A percentile compares a stretch with the other conserved stretches of the same genome.
Conservation (phyloP, 2,888 invertebrate genomes). For the Phania funesta region DNA sequence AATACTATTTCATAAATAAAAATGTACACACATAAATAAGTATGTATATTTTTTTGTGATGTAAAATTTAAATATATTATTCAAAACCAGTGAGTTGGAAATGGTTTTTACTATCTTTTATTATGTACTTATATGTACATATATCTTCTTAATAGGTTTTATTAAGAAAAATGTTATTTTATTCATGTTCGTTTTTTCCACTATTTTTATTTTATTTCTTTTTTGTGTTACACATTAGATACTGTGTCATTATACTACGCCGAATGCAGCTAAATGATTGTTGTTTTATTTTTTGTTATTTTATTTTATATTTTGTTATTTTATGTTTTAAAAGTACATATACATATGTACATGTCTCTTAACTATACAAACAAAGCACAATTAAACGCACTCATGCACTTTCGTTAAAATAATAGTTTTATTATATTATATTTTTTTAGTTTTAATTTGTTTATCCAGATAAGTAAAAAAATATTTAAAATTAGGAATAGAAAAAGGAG, state of each 20-base stretch:
- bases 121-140: neutral
- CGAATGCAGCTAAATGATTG: slow-evolving; percentile 54
- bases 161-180: slow-evolving; percentile 29
- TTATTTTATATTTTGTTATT: slow-evolving; percentile 25
- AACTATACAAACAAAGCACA: slow-evolving; percentile 55
- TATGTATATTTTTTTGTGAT: too few relatives aligned
- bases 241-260: slow-evolving; percentile 20
- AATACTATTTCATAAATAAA: too few relatives aligned
- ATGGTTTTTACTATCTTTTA: neutral
- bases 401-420: slow-evolving; percentile 39
- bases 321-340: neutral
- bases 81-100: slow-evolving; percentile 1
- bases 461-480: slow-evolving; percentile 36
- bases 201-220: slow-evolving; percentile 6
- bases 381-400: slow-evolving; percentile 61
- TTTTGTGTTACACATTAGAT: neutral
- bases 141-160: slow-evolving; percentile 24
- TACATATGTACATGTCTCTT: slow-evolving; percentile 16
- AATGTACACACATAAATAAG: too few relatives aligned
- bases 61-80: too few relatives aligned
- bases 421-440: slow-evolving; percentile 21
- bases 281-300: slow-evolving; percentile 35
- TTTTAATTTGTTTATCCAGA: slow-evolving; percentile 49
- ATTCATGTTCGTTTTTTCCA: neutral
- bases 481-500: slow-evolving; percentile 41